A percentile compares a stretch with the other conserved stretches of the same genome.
phyloP scores from a whole-genome alignment of 2,113 vertebrate genomes.

The Oreochromis niloticus region DNA sequence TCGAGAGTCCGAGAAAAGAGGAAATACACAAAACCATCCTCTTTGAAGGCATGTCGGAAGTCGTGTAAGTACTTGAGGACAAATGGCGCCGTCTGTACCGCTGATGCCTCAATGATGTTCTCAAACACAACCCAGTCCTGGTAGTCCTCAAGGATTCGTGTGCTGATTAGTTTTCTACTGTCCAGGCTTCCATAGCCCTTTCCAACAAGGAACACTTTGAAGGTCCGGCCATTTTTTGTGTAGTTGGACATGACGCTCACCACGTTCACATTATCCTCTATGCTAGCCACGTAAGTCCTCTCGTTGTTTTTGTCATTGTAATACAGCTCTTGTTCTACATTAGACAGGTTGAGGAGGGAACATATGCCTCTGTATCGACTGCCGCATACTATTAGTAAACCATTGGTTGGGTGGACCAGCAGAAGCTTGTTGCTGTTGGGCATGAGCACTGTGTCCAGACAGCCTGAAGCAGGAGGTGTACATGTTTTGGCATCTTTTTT shows the following conservation, averaged over 20 bases:
- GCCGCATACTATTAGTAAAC: slow-evolving; percentile 83
- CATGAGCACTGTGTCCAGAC: slow-evolving; percentile 71
- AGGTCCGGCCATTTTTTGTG: background rate
- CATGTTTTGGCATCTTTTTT: slow-evolving; percentile 80
- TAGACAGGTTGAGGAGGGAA: slow-evolving; percentile 79
- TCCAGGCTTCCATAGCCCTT: slow-evolving; percentile 87
- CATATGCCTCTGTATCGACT: slow-evolving; percentile 93
- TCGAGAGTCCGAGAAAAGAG: slow-evolving; percentile 85
- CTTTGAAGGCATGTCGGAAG: slow-evolving; percentile 80
- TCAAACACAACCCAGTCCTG: slow-evolving; percentile 85
- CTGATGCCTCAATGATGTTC: slow-evolving; percentile 81
- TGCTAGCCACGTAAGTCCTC: slow-evolving; percentile 90
- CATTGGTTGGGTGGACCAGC: slow-evolving; percentile 72
- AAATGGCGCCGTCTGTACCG: slow-evolving; percentile 78
- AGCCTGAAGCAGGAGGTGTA: slow-evolving; percentile 84
- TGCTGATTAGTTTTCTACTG: slow-evolving; percentile 91
- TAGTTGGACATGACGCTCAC: slow-evolving; percentile 84
- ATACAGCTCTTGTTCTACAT: slow-evolving; percentile 77
- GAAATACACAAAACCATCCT: slow-evolving; percentile 82
- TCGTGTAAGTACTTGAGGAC: slow-evolving; percentile 71
- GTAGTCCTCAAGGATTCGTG: slow-evolving; percentile 78
- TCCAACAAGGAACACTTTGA: slow-evolving; percentile 82
- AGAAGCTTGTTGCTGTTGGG: slow-evolving; percentile 89
- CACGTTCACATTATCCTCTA: slow-evolving; percentile 81
- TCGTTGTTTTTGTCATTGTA: slow-evolving; percentile 83